Evolutionary conservation across 1,140 invertebrate genomes (phyloP), one percentile per base, ranked within the genome.

Genomic region (Lerema accius): DNA sequence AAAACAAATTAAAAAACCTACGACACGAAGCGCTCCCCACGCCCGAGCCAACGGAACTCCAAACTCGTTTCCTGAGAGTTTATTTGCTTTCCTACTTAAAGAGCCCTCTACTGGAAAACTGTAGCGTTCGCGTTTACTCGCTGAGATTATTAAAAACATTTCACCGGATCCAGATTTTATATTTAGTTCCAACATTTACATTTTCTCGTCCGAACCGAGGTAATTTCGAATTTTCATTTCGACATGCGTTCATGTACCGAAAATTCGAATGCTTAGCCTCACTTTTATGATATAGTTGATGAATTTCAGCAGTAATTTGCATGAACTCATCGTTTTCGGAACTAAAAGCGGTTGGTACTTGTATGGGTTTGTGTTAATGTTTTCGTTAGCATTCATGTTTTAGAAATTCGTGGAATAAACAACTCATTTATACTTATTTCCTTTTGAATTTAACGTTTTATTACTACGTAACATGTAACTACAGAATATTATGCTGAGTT

Each of bases 71-170:
- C 64, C 65, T 45, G 61, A 5, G 14, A 68, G 64, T 75, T 75
- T 74, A 71, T 74, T 74, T 71, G 71, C 67, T 51, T 66, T 62
- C 61, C 69, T 64, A 68, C 72, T 74, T 71, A 68, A 66, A 74
- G 68, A 70, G 72, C 61, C 40, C 69, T 74, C 66, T 67, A 71
- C 62, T 65, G 72, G 66, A 67, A 72, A 71, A 71, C 68, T 74
- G 69, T 67, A 66, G 71, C 42, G 23, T 56, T 60, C 62, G 26
- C 56, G 71, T 56, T 69, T 61, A 63, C 72, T 60, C 49, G 45
- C 42, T 66, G 63, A 63, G 68, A 66, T 74, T 74, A 74, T 74
- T 74, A 71, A 71, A 74, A 74, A 74, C 71, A 74, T 71, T 74
- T 70, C 55, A 45, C 59, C 50, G 35, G 19, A 40, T 48, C 70